A percentile compares a stretch with the other conserved stretches of the same genome.
These are phyloP conservation scores for Tricholaema leucomelas DNA, from an alignment of 2,113 vertebrate genomes.

Conservation along the genomic window DNA sequence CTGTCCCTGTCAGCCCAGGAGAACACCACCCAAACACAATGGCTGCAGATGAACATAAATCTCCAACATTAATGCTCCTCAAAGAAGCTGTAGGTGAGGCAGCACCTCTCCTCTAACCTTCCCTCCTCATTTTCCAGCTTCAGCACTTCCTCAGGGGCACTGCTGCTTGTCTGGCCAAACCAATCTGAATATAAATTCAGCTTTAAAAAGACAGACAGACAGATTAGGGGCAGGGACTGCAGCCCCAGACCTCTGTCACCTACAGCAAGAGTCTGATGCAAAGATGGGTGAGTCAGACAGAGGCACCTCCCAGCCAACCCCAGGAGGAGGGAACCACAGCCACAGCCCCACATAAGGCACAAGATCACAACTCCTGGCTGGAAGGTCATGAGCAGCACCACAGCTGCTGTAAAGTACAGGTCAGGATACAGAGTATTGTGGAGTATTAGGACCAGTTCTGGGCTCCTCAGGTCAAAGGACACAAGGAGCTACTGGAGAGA, in stretches of 20 bases:
- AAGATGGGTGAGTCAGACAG: background rate
- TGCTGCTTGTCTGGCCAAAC: background rate
- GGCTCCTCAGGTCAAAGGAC: background rate
- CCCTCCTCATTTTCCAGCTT: background rate
- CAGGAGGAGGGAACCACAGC: background rate
- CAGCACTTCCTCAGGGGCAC: background rate
- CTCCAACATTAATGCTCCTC: background rate
- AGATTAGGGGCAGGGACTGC: background rate
- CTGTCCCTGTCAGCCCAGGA: background rate
- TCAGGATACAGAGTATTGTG: background rate
- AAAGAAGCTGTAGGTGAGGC: background rate
- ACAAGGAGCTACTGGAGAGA: background rate
- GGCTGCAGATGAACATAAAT: background rate
- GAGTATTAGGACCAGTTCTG: background rate
- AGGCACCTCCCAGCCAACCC: constrained; percentile 23
- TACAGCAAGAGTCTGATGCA: background rate
- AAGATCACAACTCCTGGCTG: background rate
- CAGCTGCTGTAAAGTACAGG: background rate
- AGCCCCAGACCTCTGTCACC: constrained; percentile 19
- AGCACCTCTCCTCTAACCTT: background rate
- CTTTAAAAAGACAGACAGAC: background rate
- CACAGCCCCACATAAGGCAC: background rate
- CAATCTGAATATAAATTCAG: background rate
- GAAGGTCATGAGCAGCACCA: background rate
- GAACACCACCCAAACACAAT: background rate